Conservation (phyloP, 2,797 vertebrate species). For the Thalassophryne amazonica region DNA sequence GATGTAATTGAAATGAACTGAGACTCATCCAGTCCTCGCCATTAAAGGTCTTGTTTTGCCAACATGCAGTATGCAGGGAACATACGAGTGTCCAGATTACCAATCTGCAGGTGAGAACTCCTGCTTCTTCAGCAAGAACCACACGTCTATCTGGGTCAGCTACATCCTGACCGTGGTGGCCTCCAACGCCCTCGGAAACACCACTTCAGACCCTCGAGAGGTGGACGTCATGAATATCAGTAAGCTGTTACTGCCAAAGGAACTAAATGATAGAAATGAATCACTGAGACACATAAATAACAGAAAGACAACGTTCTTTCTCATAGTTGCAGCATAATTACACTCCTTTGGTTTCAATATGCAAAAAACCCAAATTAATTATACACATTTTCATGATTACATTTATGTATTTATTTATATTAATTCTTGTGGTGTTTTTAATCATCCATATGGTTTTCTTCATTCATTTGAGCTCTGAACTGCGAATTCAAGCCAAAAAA, state of each 20-base stretch:
- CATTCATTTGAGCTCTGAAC: too few species aligned
- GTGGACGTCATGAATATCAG: conserved; percentile 86
- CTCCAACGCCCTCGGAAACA: conserved; percentile 81
- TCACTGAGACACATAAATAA: too few species aligned
- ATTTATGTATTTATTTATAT: too few species aligned
- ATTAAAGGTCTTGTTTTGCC: conserved; percentile 24
- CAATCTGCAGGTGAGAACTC: conserved; percentile 81
- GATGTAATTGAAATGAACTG: not conserved
- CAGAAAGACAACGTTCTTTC: too few species aligned
- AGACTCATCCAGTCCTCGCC: not conserved
- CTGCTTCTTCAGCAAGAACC: conserved; percentile 86
- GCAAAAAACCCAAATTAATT: too few species aligned
- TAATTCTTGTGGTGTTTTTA: too few species aligned
- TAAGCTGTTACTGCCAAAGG: conserved; percentile 59
- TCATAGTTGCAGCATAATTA: too few species aligned
- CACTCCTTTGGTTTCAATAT: too few species aligned
- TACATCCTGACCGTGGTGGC: conserved; percentile 85
- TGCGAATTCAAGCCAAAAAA: too few species aligned
- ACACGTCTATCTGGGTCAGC: conserved; percentile 83
- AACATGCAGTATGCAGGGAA: conserved; percentile 50
- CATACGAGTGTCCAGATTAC: conserved; percentile 89
- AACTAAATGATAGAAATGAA: not conserved
- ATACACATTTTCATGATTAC: too few species aligned
- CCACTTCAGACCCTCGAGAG: conserved; percentile 74
- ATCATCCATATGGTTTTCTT: too few species aligned